Evolutionary conservation across 1,140 invertebrate genomes (phyloP), one percentile per base, ranked within the genome.

Genomic region (Laupala kohalensis): DNA sequence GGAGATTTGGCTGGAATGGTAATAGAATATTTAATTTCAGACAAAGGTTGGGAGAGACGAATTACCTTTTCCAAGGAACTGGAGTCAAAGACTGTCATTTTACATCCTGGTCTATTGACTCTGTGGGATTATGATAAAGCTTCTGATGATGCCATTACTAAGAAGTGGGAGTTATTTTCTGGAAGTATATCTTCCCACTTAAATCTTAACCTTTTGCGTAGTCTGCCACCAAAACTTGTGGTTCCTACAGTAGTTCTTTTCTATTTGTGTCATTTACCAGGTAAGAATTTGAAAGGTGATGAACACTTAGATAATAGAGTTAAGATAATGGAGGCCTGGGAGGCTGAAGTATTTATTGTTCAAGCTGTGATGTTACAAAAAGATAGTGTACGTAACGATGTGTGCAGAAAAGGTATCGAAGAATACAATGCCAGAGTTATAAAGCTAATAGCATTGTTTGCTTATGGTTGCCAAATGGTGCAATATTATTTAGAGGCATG

Each of bases 401-500:
- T n/a, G n/a, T 69, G 65, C 74, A 66, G 71, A 66, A 64, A 15
- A 29, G 6, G 73, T 65, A 64, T 71, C 73, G 5, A 68, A 63
- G 25, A 27, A 62, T 66, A 70, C 28, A 70, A 29, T 73, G 13
- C 13, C 73, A 75, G 71, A 73, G 64, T 26, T 2, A 67, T 37
- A 0, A 64, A 66, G 23, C n/a, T n/a, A 66, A 70, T 29, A 71
- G 28, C 19, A 30, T 27, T 26, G 25, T 15, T 69, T 53, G 29
- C 25, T 23, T 64, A 68, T 65, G 30, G 53, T 69, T 69, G n/a
- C 26, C 26, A 72, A 69, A 53, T 71, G 26, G 30, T 23, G 15
- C 29, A 28, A 23, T 64, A 15, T 9, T 64, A 23, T 5, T 26
- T 28, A 6, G 23, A 19, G 25, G 27, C 19, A 13, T 26, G 29